Evolutionary conservation across 2,113 vertebrate genomes (phyloP).

Genomic region (Neotoma lepida): DNA sequence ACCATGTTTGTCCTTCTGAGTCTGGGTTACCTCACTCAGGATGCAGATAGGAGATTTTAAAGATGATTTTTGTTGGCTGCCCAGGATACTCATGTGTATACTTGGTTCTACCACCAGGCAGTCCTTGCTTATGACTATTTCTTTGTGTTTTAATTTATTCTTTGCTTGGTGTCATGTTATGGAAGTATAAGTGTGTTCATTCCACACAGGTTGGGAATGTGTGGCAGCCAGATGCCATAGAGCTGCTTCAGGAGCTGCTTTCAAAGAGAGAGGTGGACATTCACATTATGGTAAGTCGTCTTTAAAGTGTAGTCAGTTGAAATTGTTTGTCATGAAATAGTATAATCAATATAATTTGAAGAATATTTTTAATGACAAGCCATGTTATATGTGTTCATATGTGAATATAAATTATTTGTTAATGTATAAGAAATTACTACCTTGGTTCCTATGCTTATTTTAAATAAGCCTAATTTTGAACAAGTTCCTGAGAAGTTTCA

Average conservation of each 20-base stretch:
- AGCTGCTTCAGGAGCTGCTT: conserved; percentile 90
- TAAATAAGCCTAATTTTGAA: conserved; percentile 58
- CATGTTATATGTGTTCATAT: not conserved
- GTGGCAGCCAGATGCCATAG: conserved; percentile 92
- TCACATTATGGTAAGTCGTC: conserved; percentile 87
- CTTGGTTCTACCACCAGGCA: not conserved
- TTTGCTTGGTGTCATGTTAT: conserved; percentile 27
- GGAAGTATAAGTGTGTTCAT: conserved; percentile 54
- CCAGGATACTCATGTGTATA: not conserved
- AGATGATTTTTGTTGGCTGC: not conserved
- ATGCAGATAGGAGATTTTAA: conserved; percentile 1
- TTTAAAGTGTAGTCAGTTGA: conserved; percentile 32
- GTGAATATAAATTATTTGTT: conserved; percentile 23
- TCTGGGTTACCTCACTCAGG: too few species aligned
- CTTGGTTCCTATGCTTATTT: conserved; percentile 50
- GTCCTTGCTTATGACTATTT: not conserved
- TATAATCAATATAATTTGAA: conserved; percentile 41
- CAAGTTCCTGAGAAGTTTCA: conserved; percentile 31
- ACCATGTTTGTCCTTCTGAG: too few species aligned
- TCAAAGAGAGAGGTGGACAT: conserved; percentile 89
- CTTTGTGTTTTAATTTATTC: conserved; percentile 11
- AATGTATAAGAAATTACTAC: conserved; percentile 1
- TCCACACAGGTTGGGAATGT: conserved; percentile 86
- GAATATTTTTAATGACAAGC: conserved; percentile 36
- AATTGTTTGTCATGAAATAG: conserved; percentile 37